Evolutionary conservation across 1,140 invertebrate genomes (phyloP), one percentile per base, ranked within the genome.

Genomic region (Trachymyrmex cornetzi): DNA sequence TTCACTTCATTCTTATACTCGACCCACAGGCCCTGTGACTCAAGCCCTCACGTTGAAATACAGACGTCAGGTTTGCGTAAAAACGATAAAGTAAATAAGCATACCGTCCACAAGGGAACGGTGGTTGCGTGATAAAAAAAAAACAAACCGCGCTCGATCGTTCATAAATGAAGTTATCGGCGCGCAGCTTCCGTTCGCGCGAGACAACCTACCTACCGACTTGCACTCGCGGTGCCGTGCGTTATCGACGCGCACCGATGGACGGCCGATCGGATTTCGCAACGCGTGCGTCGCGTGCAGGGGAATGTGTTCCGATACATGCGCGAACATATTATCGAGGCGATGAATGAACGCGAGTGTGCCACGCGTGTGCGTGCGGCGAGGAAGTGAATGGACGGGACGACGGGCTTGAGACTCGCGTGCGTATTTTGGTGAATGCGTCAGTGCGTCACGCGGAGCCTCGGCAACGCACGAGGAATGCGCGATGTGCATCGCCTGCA

Each of bases 121-220:
- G 57, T 50, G 38, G 38, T 27, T 22, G 77, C 55, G 27, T 12
- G 50, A 69, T 82, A 53, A 63, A 86, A 81, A 53, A 63, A 86
- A 81, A 82, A 69, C 38, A 48, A 50, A 30, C n/a, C 74, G 5
- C 55, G 6, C 19, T 27, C 44, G 27, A 67, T 74, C 80, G 80
- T 48, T 74, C 67, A 74, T 82, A 82, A 82, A 82, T 82, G 67
- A 82, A 74, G 38, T 82, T 82, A 84, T 75, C 80, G 80, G 69
- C 53, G 50, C 59, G 38, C 74, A 44, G 74, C 44, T 63, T 85
- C 84, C 50, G 64, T 38, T 63, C 55, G 30, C 63, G 50, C 27
- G 75, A n/a, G 55, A 27, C n/a, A 30, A 34, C 44, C 19, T 77
- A 27, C 53, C 50, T 77, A 27, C 53, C 50, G n/a, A 34, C 64